Evolutionary conservation across 2,888 invertebrate species (phyloP).

Genomic region (Actias luna): DNA sequence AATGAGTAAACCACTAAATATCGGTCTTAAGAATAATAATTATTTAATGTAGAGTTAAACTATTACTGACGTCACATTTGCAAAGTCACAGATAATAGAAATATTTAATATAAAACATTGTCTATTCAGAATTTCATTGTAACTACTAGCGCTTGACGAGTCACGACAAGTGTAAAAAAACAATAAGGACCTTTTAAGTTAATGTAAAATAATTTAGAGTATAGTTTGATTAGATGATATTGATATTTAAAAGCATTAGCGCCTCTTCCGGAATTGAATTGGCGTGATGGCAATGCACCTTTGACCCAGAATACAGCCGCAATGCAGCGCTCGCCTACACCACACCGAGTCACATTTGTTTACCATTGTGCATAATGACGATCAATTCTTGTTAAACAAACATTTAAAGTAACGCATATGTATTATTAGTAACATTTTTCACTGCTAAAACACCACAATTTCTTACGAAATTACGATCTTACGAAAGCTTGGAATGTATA

Average conservation of each 20-base stretch:
- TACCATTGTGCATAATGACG: constrained; percentile 54
- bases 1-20: neutral
- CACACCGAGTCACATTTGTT: constrained; percentile 57
- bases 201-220: neutral
- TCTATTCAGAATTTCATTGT: neutral
- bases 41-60: neutral
- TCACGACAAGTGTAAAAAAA: constrained; percentile 42
- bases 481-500: too few species aligned
- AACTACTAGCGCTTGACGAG: constrained; percentile 27
- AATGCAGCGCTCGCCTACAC: constrained; percentile 66
- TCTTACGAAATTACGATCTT: neutral
- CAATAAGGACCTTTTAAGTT: constrained; percentile 26
- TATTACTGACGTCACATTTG: neutral
- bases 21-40: neutral
- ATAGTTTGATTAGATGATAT: neutral
- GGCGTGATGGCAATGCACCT: constrained; percentile 62
- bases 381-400: constrained; percentile 40
- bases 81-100: neutral
- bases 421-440: neutral
- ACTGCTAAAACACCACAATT: neutral
- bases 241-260: constrained; percentile 32
- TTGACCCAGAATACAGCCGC: constrained; percentile 55
- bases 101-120: neutral
- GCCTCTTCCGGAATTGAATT: constrained; percentile 44
- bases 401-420: constrained; percentile 27